These are phyloP conservation scores for Rhegmatorhina hoffmannsi DNA, from an alignment of 2,113 vertebrate genomes.

Conservation along the genomic window DNA sequence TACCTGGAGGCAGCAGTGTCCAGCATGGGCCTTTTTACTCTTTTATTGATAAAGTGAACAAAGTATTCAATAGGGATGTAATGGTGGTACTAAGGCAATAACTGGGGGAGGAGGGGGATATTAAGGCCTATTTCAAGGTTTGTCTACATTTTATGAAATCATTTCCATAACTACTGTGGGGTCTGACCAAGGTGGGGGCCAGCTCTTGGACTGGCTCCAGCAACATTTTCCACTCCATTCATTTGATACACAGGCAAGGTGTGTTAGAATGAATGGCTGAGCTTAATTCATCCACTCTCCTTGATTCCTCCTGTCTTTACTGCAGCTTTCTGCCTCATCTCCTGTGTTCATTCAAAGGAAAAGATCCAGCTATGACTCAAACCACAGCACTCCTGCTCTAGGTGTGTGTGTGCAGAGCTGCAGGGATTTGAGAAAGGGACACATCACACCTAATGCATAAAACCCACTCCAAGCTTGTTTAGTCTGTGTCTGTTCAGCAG, in stretches of 20 bases:
- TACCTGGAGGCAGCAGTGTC: not conserved
- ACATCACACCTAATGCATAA: not conserved
- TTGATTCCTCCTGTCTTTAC: not conserved
- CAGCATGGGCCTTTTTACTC: not conserved
- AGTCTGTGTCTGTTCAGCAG: not conserved
- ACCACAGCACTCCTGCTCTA: not conserved
- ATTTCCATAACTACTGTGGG: not conserved
- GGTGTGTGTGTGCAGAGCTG: not conserved
- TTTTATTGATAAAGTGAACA: not conserved
- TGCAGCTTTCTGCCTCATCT: not conserved
- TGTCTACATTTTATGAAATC: not conserved
- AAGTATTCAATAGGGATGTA: not conserved
- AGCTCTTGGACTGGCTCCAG: not conserved
- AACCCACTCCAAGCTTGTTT: not conserved
- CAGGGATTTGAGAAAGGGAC: not conserved
- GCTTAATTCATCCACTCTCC: not conserved
- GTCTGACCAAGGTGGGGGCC: not conserved
- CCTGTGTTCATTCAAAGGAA: not conserved
- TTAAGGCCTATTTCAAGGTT: not conserved
- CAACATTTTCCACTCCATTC: not conserved
- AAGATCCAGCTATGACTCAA: not conserved
- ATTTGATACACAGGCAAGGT: not conserved
- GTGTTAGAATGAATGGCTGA: not conserved
- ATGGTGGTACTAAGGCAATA: not conserved
- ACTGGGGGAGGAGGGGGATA: not conserved